A percentile compares a stretch with the other conserved stretches of the same genome.
Conservation (phyloP, 2,797 vertebrate genomes). For the Alfaro cultratus region DNA sequence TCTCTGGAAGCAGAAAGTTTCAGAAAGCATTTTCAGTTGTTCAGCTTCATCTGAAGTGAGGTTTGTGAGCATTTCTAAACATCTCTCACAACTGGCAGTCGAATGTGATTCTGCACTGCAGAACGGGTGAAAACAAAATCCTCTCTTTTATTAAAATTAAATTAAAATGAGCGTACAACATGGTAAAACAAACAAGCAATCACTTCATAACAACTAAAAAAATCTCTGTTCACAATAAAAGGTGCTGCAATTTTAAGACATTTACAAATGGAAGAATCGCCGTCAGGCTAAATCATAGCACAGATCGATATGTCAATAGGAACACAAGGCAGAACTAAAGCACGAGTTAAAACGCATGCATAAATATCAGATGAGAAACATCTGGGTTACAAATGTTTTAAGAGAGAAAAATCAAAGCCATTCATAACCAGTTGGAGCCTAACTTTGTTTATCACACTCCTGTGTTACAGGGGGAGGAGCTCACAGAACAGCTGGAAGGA, state of each 20-base stretch:
- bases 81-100: slow-evolving; percentile 62
- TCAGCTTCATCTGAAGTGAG: slow-evolving; percentile 53
- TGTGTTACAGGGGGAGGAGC: slow-evolving; percentile 40
- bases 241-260: slow-evolving; percentile 69
- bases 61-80: slow-evolving; percentile 44
- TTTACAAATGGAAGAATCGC: slow-evolving; percentile 45
- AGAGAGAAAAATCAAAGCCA: slow-evolving; percentile 54
- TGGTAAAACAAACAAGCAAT: slow-evolving; percentile 45
- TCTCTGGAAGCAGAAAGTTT: slow-evolving; percentile 67
- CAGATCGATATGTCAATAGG: slow-evolving; percentile 28
- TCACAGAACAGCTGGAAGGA: slow-evolving; percentile 52
- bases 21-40: slow-evolving; percentile 65
- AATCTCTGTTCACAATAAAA: slow-evolving; percentile 62
- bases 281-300: slow-evolving; percentile 29
- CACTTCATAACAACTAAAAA: slow-evolving; percentile 27
- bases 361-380: slow-evolving; percentile 48
- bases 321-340: slow-evolving; percentile 48
- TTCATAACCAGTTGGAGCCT: slow-evolving; percentile 51
- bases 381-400: slow-evolving; percentile 50
- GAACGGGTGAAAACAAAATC: slow-evolving; percentile 61
- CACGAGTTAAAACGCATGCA: slow-evolving; percentile 56
- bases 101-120: slow-evolving; percentile 69
- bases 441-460: slow-evolving; percentile 45
- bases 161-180: slow-evolving; percentile 50
- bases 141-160: slow-evolving; percentile 56